A percentile compares a stretch with the other conserved stretches of the same genome.
Conservation (phyloP, 2,113 vertebrate species). For the Rana temporaria region DNA sequence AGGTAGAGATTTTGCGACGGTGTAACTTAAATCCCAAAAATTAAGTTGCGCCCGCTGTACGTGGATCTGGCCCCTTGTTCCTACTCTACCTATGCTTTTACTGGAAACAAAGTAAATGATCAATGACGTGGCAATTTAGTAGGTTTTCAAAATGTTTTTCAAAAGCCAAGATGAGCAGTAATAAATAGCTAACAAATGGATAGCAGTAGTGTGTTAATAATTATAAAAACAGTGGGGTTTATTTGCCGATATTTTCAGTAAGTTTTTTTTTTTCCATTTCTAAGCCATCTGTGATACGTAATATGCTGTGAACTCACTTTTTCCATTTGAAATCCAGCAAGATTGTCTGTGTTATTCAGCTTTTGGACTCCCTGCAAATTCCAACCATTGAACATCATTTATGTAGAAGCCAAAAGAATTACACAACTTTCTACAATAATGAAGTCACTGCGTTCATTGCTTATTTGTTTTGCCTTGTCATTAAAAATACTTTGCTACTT, state of each 20-base stretch:
- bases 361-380: conserved; percentile 47
- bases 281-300: conserved; percentile 48
- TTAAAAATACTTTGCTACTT: conserved; percentile 21
- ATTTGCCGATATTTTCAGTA: conserved; percentile 42
- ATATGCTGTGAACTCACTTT: conserved; percentile 44
- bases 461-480: conserved; percentile 40
- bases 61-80: too few species aligned
- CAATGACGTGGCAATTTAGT: conserved; percentile 14
- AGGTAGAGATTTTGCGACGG: too few species aligned
- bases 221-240: conserved; percentile 18
- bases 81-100: background rate
- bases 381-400: conserved; percentile 51
- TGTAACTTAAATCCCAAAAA: too few species aligned
- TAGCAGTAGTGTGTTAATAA: conserved; percentile 42
- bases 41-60: too few species aligned
- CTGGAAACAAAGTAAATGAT: background rate
- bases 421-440: conserved; percentile 36
- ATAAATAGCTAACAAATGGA: conserved; percentile 37
- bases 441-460: conserved; percentile 14
- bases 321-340: conserved; percentile 49
- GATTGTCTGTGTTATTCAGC: conserved; percentile 53
- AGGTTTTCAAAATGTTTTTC: conserved; percentile 4
- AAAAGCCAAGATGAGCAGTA: conserved; percentile 22
- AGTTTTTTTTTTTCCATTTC: conserved; percentile 32
- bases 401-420: conserved; percentile 41